phyloP scores from a whole-genome alignment of 2,113 vertebrate genomes.

The Chelonoidis abingdonii region DNA sequence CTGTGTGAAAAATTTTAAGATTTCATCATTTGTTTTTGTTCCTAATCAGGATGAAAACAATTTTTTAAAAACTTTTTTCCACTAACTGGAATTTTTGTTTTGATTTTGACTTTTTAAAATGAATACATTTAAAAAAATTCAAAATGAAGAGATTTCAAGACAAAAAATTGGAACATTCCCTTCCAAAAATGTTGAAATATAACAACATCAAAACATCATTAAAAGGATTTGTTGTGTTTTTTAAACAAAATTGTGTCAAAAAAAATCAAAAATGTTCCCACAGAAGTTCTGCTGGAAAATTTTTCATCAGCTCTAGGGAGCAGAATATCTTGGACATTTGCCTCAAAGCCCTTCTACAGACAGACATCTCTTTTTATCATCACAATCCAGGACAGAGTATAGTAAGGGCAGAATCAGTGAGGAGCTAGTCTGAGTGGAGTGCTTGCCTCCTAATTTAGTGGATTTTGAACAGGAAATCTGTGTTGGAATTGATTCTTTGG shows the following conservation, averaged over 20 bases:
- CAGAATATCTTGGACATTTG: not conserved
- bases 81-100: not conserved
- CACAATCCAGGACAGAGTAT: not conserved
- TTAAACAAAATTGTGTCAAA: not conserved
- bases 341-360: not conserved
- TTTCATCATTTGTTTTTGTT: not conserved
- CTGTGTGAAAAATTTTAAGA: not conserved
- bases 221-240: not conserved
- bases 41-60: not conserved
- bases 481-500: not conserved
- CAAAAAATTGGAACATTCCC: not conserved
- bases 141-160: not conserved
- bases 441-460: not conserved
- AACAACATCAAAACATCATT: not conserved
- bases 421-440: not conserved
- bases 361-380: not conserved
- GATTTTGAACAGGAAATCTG: not conserved
- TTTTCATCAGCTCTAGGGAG: not conserved
- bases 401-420: not conserved
- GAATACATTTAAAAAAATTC: not conserved
- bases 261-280: not conserved
- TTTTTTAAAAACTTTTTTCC: not conserved
- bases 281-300: not conserved
- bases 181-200: not conserved
- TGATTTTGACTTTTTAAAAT: not conserved